Percentiles rank a stretch among this genome's conserved stretches.
phyloP scores from a whole-genome alignment of 2,888 invertebrate genomes.

The Callosobruchus maculatus region DNA sequence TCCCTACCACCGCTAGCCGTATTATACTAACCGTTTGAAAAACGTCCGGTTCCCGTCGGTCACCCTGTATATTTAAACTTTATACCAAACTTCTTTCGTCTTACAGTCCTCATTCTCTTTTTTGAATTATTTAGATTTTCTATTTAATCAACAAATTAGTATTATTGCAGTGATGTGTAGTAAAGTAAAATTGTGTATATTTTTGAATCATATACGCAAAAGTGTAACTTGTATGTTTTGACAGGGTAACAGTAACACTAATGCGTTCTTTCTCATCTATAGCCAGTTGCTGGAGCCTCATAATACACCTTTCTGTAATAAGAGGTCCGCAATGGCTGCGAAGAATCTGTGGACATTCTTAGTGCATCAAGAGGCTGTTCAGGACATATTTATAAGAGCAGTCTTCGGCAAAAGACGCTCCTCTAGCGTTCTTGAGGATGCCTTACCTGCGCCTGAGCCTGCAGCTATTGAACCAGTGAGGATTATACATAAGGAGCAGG shows the following conservation, averaged over 20 bases:
- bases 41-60: no score
- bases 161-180: no score
- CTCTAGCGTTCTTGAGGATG: conserved; percentile 53
- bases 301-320: conserved; percentile 89
- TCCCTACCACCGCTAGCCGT: no score
- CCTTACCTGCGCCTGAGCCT: conserved; percentile 46
- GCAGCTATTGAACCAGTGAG: conserved; percentile 74
- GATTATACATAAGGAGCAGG: conserved; percentile 98
- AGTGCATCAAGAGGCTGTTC: conserved; percentile 87
- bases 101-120: no score
- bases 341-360: conserved; percentile 90
- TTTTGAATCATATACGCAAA: no score
- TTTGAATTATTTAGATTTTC: no score
- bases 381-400: conserved; percentile 90
- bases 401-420: conserved; percentile 82
- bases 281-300: conserved; percentile 85
- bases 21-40: no score
- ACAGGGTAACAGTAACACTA: neutral
- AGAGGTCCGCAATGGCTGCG: conserved; percentile 69
- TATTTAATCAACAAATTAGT: no score
- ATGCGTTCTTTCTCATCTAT: neutral
- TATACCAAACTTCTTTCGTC: no score
- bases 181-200: no score
- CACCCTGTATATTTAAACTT: no score
- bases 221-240: no score